Evolutionary conservation across 2,113 vertebrate species (phyloP).

Genomic region (Hippocampus zosterae): DNA sequence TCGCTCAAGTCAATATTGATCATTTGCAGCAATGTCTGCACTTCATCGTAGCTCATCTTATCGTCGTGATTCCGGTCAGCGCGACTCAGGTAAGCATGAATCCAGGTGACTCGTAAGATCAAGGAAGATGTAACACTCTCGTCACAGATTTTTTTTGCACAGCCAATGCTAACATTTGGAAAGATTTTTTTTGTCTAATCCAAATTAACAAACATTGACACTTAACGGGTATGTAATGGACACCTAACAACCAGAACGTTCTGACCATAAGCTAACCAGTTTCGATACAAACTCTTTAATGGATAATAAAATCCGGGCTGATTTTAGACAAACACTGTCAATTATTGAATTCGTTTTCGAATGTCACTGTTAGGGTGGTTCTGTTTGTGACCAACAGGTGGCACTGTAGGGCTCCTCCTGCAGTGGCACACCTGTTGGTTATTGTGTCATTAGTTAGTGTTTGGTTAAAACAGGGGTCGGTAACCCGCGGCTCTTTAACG

Average conservation of each 20-base stretch:
- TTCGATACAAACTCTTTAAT: not conserved
- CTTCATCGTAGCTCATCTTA: slow-evolving; percentile 92
- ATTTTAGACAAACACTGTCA: not conserved
- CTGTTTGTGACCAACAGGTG: too few species aligned
- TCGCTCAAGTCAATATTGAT: slow-evolving; percentile 91
- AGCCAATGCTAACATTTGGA: not conserved
- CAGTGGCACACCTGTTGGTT: too few species aligned
- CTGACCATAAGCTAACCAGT: not conserved
- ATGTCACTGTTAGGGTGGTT: not conserved
- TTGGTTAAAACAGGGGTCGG: too few species aligned
- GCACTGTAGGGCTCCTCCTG: too few species aligned
- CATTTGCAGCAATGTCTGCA: slow-evolving; percentile 88
- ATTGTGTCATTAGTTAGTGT: too few species aligned
- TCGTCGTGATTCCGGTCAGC: slow-evolving; percentile 87
- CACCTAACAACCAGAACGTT: not conserved
- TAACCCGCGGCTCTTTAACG: too few species aligned
- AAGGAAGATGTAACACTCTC: slow-evolving; percentile 41
- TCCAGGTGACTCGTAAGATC: slow-evolving; percentile 76
- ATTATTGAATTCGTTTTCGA: not conserved
- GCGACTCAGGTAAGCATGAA: slow-evolving; percentile 81
- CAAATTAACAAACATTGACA: not conserved
- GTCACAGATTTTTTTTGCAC: not conserved
- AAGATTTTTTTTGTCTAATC: not conserved
- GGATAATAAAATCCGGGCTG: not conserved
- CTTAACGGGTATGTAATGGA: not conserved